Evolutionary conservation across 2,888 invertebrate genomes (phyloP).

Genomic region (Mythimna pallens): DNA sequence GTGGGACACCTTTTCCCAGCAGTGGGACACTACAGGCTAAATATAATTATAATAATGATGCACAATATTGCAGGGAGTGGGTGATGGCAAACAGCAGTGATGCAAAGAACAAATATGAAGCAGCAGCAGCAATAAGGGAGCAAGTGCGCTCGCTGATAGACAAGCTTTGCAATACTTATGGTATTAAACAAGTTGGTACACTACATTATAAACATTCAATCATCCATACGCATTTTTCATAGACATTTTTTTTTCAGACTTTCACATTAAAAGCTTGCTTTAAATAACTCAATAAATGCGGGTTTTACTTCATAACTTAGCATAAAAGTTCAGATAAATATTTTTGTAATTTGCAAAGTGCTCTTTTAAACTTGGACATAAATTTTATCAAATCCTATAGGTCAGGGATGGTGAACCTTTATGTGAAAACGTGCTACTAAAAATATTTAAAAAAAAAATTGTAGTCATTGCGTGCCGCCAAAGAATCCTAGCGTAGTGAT

Average conservation of each 20-base stretch:
- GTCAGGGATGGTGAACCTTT: background rate
- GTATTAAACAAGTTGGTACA: conserved; percentile 90
- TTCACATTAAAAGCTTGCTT: background rate
- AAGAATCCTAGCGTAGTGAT: too few species aligned
- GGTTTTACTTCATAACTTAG: background rate
- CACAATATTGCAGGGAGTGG: conserved; percentile 91
- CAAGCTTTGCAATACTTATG: conserved; percentile 89
- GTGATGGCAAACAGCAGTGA: conserved; percentile 92
- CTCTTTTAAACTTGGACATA: background rate
- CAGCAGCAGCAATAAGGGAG: conserved; percentile 92
- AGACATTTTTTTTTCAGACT: conserved; percentile 13
- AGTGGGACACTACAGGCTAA: too few species aligned
- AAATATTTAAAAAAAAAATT: too few species aligned
- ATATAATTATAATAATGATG: background rate
- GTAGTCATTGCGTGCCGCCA: too few species aligned
- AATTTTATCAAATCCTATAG: background rate
- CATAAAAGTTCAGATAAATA: too few species aligned
- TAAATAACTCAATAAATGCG: background rate
- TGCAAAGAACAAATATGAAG: conserved; percentile 92
- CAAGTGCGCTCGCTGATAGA: conserved; percentile 93
- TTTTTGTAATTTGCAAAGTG: background rate
- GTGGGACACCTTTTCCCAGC: too few species aligned
- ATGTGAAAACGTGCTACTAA: too few species aligned
- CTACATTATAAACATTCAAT: conserved; percentile 47
- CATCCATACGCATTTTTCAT: conserved; percentile 33